These are phyloP conservation scores for Pteromalus puparum DNA, from an alignment of 1,140 invertebrate species.

Conservation along the genomic window DNA sequence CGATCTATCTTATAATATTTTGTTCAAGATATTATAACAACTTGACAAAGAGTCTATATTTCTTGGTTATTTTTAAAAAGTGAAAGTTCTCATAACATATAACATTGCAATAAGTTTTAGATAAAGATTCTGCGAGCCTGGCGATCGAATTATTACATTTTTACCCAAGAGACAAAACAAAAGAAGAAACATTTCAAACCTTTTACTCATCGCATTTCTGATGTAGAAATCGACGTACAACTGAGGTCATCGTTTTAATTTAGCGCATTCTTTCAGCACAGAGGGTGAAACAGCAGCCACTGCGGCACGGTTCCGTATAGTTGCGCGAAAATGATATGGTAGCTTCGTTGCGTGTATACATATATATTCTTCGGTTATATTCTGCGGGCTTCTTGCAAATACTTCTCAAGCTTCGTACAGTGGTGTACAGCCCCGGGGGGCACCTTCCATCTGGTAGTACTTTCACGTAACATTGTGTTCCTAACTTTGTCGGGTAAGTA, in stretches of 20 bases:
- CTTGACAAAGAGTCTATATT: too few relatives aligned
- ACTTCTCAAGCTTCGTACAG: not conserved
- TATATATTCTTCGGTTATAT: constrained; percentile 2
- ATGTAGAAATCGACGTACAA: not conserved
- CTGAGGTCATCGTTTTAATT: not conserved
- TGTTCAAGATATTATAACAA: too few relatives aligned
- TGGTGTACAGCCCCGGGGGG: constrained; percentile 57
- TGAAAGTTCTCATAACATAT: too few relatives aligned
- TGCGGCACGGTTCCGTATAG: not conserved
- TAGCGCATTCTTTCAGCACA: not conserved
- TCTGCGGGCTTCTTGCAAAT: constrained; percentile 3
- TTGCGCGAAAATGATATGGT: not conserved
- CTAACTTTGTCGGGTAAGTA: constrained; percentile 68
- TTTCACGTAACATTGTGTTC: constrained; percentile 70
- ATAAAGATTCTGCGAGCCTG: too few relatives aligned
- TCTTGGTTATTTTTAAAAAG: too few relatives aligned
- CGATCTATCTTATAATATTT: not conserved
- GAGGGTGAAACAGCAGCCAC: not conserved
- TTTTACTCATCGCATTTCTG: too few relatives aligned
- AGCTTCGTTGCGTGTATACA: not conserved
- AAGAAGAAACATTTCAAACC: too few relatives aligned
- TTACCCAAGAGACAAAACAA: too few relatives aligned
- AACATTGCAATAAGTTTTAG: too few relatives aligned
- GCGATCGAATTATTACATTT: too few relatives aligned
- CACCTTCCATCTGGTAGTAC: constrained; percentile 65